Conservation (phyloP, 2,888 invertebrate species). For the Acrobasis repandana region DNA sequence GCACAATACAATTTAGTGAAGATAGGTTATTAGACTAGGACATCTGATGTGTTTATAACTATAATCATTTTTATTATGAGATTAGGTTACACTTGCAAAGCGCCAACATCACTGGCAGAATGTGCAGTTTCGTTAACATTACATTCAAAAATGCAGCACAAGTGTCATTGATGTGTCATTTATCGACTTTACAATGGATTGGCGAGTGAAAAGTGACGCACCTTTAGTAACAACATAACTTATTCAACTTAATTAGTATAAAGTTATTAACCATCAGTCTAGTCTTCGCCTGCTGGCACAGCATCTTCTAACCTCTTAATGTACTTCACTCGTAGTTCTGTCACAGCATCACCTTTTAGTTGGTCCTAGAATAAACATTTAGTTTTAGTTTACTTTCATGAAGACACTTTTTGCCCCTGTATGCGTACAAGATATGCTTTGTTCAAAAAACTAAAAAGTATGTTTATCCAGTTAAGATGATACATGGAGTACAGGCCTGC, state of each 20-base stretch:
- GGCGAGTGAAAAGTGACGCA: background rate
- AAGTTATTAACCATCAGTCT: slow-evolving; percentile 40
- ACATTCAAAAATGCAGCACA: background rate
- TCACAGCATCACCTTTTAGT: slow-evolving; percentile 95
- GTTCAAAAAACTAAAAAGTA: no score
- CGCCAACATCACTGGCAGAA: no score
- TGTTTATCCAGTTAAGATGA: no score
- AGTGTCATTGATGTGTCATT: no score
- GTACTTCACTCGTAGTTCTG: slow-evolving; percentile 97
- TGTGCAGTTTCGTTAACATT: background rate
- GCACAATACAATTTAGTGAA: no score
- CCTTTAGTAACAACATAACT: background rate
- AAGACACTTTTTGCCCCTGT: no score
- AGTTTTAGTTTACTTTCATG: background rate
- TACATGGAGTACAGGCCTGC: no score
- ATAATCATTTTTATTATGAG: no score
- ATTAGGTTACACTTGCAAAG: no score
- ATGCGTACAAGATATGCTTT: no score
- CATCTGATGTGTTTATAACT: no score
- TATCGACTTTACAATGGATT: background rate
- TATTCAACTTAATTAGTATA: background rate
- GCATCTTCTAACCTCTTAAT: slow-evolving; percentile 98
- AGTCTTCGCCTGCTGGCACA: slow-evolving; percentile 99
- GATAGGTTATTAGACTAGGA: no score
- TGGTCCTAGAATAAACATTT: slow-evolving; percentile 87